phyloP scores from a whole-genome alignment of 2,888 invertebrate species.

The Drosophila flavopinicola region DNA sequence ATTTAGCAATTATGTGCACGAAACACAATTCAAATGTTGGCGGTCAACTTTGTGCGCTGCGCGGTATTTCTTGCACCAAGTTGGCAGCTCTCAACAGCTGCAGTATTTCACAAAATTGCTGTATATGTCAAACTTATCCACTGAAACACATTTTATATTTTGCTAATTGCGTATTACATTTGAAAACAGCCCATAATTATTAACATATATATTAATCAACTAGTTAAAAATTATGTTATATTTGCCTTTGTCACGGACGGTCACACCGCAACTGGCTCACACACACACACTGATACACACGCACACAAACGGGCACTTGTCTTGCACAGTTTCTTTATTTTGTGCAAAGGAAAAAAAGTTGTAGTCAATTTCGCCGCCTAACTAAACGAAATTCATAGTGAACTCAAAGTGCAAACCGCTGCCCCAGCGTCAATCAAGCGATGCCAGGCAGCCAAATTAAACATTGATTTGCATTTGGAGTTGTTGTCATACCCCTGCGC shows the following conservation, averaged over 20 bases:
- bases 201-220: too few species aligned
- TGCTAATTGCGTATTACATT: too few species aligned
- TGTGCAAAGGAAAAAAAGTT: conserved; percentile 54
- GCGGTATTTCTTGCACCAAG: conserved; percentile 23
- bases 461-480: conserved; percentile 47
- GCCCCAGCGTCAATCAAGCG: conserved; percentile 37
- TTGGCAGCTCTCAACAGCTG: conserved; percentile 37
- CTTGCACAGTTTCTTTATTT: conserved; percentile 73
- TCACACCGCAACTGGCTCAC: conserved; percentile 41
- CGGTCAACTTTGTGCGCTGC: background rate
- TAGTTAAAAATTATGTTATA: background rate
- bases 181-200: too few species aligned
- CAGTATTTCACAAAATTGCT: background rate
- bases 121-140: too few species aligned
- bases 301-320: conserved; percentile 66
- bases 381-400: conserved; percentile 56
- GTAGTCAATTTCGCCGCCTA: conserved; percentile 35
- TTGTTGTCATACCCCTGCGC: conserved; percentile 53
- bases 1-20: conserved; percentile 3
- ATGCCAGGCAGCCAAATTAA: conserved; percentile 53
- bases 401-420: conserved; percentile 34
- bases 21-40: conserved; percentile 22
- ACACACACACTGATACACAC: conserved; percentile 38
- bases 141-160: too few species aligned
- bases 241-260: conserved; percentile 20